A percentile compares a stretch with the other conserved stretches of the same genome.
phyloP scores from a whole-genome alignment of 2,888 invertebrate genomes.

The Lasius platythorax region DNA sequence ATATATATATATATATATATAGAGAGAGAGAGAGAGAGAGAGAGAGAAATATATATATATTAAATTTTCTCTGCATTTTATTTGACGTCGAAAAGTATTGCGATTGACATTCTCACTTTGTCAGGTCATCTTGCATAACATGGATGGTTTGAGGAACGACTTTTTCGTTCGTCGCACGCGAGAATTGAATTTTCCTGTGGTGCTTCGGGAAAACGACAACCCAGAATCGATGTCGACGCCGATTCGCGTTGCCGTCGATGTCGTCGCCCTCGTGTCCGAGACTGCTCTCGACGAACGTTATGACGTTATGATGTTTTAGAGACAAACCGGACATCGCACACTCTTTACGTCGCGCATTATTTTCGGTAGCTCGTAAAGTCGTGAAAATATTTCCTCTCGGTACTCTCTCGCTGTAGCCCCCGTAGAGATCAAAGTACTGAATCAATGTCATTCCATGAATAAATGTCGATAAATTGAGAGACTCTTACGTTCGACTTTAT shows the following conservation, averaged over 20 bases:
- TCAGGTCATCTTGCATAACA: conserved; percentile 11
- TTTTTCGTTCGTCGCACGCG: conserved; percentile 37
- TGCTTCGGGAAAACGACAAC: conserved; percentile 59
- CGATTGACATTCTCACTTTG: conserved; percentile 11
- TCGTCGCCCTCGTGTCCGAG: conserved; percentile 52
- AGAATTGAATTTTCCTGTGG: conserved; percentile 68
- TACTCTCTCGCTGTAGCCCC: background rate
- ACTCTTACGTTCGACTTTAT: conserved; percentile 23
- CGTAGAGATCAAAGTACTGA: background rate
- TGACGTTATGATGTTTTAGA: conserved; percentile 1
- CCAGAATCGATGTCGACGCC: conserved; percentile 67
- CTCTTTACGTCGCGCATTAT: conserved; percentile 39
- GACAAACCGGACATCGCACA: conserved; percentile 4
- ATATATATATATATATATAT: background rate
- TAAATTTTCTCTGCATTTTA: background rate
- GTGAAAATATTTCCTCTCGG: conserved; percentile 56
- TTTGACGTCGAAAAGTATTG: background rate
- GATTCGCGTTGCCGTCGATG: conserved; percentile 61
- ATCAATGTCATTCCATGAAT: background rate
- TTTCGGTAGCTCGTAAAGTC: conserved; percentile 44
- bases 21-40: too few relatives aligned
- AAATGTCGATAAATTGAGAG: conserved; percentile 9
- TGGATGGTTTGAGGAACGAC: conserved; percentile 51
- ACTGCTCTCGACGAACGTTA: conserved; percentile 34
- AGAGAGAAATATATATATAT: background rate